Evolutionary conservation across 2,797 vertebrate genomes (phyloP).

Genomic region (Siniperca obscura): DNA sequence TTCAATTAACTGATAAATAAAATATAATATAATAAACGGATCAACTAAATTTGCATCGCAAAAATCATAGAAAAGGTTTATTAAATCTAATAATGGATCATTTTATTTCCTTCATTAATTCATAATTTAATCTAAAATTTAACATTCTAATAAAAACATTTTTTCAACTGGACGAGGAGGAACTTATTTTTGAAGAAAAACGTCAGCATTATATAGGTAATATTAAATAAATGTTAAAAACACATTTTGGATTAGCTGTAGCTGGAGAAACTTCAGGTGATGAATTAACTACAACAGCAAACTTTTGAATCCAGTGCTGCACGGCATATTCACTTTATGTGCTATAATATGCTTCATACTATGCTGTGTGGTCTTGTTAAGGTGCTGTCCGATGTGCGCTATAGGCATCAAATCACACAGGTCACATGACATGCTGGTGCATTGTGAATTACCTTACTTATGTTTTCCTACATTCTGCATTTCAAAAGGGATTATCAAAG

Average conservation of each 20-base stretch:
- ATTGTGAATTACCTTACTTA: not conserved
- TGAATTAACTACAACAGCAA: not conserved
- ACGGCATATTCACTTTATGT: not conserved
- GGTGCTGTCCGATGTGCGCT: not conserved
- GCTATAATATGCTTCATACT: not conserved
- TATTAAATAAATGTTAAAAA: no score
- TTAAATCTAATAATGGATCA: no score
- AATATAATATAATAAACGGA: not conserved
- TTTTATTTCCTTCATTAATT: no score
- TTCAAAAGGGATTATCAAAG: conserved; percentile 15
- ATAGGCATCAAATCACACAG: not conserved
- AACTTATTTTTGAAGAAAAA: no score
- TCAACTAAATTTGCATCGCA: not conserved
- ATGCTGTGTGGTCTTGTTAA: not conserved
- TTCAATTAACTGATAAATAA: not conserved
- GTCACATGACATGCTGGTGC: not conserved
- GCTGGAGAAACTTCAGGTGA: not conserved
- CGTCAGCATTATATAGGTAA: no score
- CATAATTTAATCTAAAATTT: no score
- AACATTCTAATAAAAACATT: no score
- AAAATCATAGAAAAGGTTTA: no score
- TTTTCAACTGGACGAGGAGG: no score
- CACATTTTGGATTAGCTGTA: not conserved
- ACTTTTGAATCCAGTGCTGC: no score
- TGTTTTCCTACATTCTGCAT: conserved; percentile 7